Base-by-base conservation (phyloP, 2,888 invertebrate genomes). In the Catotricha subobsoleta region DNA sequence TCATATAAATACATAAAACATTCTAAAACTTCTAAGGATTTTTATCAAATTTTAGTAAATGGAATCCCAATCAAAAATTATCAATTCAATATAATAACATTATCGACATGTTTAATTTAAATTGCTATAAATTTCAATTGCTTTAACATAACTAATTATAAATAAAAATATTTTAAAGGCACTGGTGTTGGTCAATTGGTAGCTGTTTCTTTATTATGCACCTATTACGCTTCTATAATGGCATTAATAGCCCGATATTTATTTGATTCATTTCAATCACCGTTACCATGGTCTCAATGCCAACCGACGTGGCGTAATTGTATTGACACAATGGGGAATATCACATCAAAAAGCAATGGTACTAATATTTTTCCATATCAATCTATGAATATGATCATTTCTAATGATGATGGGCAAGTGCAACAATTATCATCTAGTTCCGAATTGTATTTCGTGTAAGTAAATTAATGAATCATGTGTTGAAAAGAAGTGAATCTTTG, bases 151-250 rank as follows among this genome's bases (percentile, higher is more conserved):
- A 15, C 13, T 31, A 13, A 15, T 31, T 6, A 31, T 27, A 27
- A 31, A 31, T 15, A 18, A 35, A 34, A 20, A 40, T 27, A 15
- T 15, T 50, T 50, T 35, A 42, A 44, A 73, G 73, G 73, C 47
- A 59, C 71, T 43, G 73, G 72, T 33, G 67, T 66, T 48, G 72
- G 71, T 2, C 69, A 72, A 50, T 58, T 68, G 20, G 48, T 72
- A 6, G 67, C 70, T 1, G 67, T 68, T 27, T 62, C 66, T 30
- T 60, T 68, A 40, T 71, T 76, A 2, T 67, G 71, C 34, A 72
- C 74, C 18, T 79, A 77, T 52, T 79, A 78, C 57, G 73, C 74
- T 44, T 68, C 70, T 18, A 56, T 78, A 42, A 76, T 77, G 74
- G 74, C 72, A 8, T 57, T 77, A 41, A 72, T 72, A 3, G 49